Base-by-base conservation (phyloP, 2,888 invertebrate genomes). In the Eupithecia dodoneata region DNA sequence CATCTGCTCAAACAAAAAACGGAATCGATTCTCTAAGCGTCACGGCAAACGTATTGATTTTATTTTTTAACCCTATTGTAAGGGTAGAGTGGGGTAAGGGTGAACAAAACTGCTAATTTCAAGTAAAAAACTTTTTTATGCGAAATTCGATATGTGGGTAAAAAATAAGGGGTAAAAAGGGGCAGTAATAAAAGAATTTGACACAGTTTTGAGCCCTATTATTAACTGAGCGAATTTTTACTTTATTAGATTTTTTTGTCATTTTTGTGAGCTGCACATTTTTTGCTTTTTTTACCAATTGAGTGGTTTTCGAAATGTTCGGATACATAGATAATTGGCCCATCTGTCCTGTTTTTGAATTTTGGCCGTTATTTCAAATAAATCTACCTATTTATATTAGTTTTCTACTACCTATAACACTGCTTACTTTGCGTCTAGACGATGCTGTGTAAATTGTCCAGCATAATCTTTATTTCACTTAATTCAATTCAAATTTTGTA, bases 31-130 rank as follows among this genome's bases (percentile, higher is more conserved):
- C 76, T 77, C 76, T 74, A 30, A 13, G 63, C 78, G 78, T 82
- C 81, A 80, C 82, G 83, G 75, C 76, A 80, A 82, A 84, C 83
- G 82, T 85, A 79, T 76, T 80, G 73, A 76, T 76, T 80, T 79
- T 79, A 74, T 45, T 76, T 78, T 80, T 82, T 80, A 82, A 82
- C 81, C 82, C 82, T 78, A 81, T 81, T 79, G 80, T 82, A 66
- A 72, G 79, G 78, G 79, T 78, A n/a, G 18, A 59, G 74, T 73
- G 76, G 76, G 76, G 75, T 80, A 80, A 76, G 82, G 82, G 82
- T 78, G 74, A 78, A 82, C 81, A 79, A 81, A 81, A 81, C 79
- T 74, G 80, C 81, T 80, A 81, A 81, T 82, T 82, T 82, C 74
- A 47, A 73, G 74, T 42, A n/a, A 69, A 81, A 80, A 83, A 83